Percentiles rank a stretch among this genome's conserved stretches.
These are phyloP conservation scores for Onchidella celtica DNA, from an alignment of 2,888 invertebrate genomes.

Conservation along the genomic window DNA sequence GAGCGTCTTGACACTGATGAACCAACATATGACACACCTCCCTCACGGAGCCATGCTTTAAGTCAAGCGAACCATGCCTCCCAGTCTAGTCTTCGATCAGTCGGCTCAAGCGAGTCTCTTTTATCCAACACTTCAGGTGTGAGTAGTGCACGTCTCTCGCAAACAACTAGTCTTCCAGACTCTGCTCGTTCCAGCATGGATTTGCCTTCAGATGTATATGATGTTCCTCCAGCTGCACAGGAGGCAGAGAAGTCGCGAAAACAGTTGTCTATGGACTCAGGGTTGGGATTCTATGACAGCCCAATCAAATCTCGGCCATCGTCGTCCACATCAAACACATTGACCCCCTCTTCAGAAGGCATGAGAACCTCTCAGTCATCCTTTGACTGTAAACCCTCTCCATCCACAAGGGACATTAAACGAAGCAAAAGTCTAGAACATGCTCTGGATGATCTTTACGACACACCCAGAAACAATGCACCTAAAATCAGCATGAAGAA, in stretches of 20 bases:
- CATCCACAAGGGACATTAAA: slow-evolving; percentile 44
- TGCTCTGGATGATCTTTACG: slow-evolving; percentile 77
- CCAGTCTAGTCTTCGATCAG: slow-evolving; percentile 76
- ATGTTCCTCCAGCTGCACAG: slow-evolving; percentile 65
- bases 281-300: slow-evolving; percentile 84
- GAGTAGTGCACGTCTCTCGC: slow-evolving; percentile 82
- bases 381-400: slow-evolving; percentile 23
- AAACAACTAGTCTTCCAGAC: slow-evolving; percentile 82
- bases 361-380: slow-evolving; percentile 30
- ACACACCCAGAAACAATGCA: slow-evolving; percentile 76
- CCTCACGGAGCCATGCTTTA: slow-evolving; percentile 47
- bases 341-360: neutral
- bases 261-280: slow-evolving; percentile 73
- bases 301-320: slow-evolving; percentile 80
- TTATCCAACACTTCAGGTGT: slow-evolving; percentile 74
- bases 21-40: slow-evolving; percentile 56
- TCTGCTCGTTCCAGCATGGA: slow-evolving; percentile 82
- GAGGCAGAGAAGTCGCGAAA: slow-evolving; percentile 58
- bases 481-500: slow-evolving; percentile 57
- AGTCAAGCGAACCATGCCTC: slow-evolving; percentile 21
- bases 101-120: slow-evolving; percentile 76
- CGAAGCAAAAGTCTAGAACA: slow-evolving; percentile 63
- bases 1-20: slow-evolving; percentile 32
- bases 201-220: slow-evolving; percentile 73
- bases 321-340: slow-evolving; percentile 39